A percentile compares a stretch with the other conserved stretches of the same genome.
Conservation (phyloP, 2,888 invertebrate species). For the Stictocephala bisonia region DNA sequence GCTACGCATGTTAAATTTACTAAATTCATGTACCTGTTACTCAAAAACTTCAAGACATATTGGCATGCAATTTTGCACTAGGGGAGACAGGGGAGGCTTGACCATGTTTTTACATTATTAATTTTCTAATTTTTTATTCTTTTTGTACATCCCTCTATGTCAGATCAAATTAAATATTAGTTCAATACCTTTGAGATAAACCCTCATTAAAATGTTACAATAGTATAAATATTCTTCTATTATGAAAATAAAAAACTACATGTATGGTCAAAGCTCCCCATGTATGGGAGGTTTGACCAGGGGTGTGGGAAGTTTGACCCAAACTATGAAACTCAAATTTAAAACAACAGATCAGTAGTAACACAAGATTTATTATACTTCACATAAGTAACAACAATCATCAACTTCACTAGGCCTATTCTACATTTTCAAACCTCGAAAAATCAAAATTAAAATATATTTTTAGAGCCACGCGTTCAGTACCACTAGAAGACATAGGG, state of each 20-base stretch:
- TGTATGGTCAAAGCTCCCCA: slow-evolving; percentile 11
- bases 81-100: no score
- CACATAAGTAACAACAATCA: neutral
- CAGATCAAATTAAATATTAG: no score
- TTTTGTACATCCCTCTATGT: no score
- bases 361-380: neutral
- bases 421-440: slow-evolving; percentile 12
- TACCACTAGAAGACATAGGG: slow-evolving; percentile 10
- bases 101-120: no score
- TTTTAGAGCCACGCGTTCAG: slow-evolving; percentile 19
- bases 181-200: neutral
- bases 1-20: no score
- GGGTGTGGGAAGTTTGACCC: slow-evolving; percentile 10
- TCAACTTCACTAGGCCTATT: neutral
- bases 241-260: slow-evolving; percentile 1
- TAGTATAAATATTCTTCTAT: neutral
- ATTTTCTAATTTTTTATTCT: no score
- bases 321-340: neutral
- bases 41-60: no score
- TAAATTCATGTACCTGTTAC: no score
- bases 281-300: slow-evolving; percentile 8
- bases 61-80: no score
- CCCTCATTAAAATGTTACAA: neutral
- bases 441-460: slow-evolving; percentile 5
- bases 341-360: neutral